phyloP scores from a whole-genome alignment of 2,797 vertebrate species.

The Taeniopygia guttata region DNA sequence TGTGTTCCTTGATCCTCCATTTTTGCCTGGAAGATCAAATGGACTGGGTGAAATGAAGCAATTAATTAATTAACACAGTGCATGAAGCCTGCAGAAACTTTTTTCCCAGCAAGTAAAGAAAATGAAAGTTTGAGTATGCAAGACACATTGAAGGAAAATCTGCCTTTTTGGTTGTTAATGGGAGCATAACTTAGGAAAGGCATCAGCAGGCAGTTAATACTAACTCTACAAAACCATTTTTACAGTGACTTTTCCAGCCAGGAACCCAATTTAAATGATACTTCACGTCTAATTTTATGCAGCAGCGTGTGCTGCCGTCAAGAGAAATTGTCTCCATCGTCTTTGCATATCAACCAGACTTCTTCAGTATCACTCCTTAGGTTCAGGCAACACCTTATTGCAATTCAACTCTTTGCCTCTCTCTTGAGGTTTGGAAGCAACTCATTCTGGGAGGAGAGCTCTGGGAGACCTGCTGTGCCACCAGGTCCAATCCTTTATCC shows the following conservation, averaged over 20 bases:
- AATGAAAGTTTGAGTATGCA: neutral
- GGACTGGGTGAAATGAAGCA: neutral
- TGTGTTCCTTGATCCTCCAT: neutral
- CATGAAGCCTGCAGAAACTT: neutral
- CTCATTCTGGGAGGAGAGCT: neutral
- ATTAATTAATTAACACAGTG: neutral
- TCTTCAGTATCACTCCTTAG: neutral
- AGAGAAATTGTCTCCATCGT: neutral
- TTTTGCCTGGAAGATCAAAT: neutral
- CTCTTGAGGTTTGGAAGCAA: neutral
- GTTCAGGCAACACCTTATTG: neutral
- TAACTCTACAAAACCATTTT: conserved; percentile 10
- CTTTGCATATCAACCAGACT: neutral
- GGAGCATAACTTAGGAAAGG: neutral
- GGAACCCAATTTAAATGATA: conserved; percentile 13
- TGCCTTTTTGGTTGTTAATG: neutral
- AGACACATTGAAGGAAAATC: neutral
- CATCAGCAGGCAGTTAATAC: neutral
- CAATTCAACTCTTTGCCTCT: neutral
- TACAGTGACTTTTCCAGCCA: conserved; percentile 23
- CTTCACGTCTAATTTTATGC: neutral
- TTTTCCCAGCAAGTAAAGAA: neutral
- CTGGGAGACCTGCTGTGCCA: neutral
- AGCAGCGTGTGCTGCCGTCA: neutral
- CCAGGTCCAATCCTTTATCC: neutral